Evolutionary conservation across 2,888 invertebrate species (phyloP), one percentile per base, ranked within the genome.

Genomic region (Phalera bucephala): DNA sequence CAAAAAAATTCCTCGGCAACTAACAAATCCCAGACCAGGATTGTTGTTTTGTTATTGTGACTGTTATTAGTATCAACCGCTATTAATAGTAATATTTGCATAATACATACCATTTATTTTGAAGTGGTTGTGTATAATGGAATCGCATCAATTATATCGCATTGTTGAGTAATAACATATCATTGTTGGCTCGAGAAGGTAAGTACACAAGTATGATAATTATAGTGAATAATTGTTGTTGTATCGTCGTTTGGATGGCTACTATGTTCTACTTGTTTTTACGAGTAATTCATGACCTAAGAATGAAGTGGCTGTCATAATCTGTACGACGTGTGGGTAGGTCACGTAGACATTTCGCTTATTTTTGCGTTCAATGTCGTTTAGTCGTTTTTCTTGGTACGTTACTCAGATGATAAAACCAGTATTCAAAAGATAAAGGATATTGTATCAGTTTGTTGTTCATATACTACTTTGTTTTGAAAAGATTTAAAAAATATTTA

Each of bases 341-440:
- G 85, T 85, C 85, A 84, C 81, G 85, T 84, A 78, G 63, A 60
- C 66, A 64, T 43, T 56, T 55, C 20, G 39, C n/a, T 62, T 62
- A 56, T 58, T 42, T 46, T 45, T 36, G 32, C 23, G 29, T 34
- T n/a, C n/a, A 29, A 33, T 28, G n/a, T n/a, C n/a, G n/a, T n/a
- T n/a, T 11, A 34, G 33, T 15, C 28, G 9, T 40, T 44, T 36
- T 29, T 31, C 38, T 37, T 22, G 13, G 36, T 35, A 32, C 22
- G 3, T n/a, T 35, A 26, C 35, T 22, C 21, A 25, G 11, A 22
- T 30, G 37, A 55, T 52, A 43, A 32, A 38, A 5, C 3, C 17
- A 17, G 3, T 3, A 17, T 17, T 17, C 17, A 17, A 17, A 17
- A 3, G 17, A 17, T 17, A 17, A 17, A 3, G 17, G 17, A 17